Evolutionary conservation across 2,113 vertebrate genomes (phyloP), one percentile per base, ranked within the genome.

Genomic region (Morone saxatilis): DNA sequence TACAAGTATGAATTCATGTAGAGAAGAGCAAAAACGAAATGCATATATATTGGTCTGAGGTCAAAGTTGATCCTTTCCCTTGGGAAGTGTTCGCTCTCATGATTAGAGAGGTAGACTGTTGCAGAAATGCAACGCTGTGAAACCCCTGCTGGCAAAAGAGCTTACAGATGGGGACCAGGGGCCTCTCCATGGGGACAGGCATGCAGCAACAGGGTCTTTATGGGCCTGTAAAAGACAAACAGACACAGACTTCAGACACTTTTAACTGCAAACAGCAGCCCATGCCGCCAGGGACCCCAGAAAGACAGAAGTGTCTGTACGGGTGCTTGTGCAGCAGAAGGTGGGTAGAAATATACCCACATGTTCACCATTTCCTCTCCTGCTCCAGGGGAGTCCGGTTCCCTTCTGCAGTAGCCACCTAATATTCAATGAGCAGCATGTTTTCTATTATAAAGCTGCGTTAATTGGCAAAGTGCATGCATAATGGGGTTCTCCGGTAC

Each of bases 161-260:
- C 87, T 94, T 91, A 85, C 95, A 96, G 94, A 95, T 94, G 94
- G 92, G 88, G 88, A 85, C 89, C 76, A 38, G 74, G 86, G 89
- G 86, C 82, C 90, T 84, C 87, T 92, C 84, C 79, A 66, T 79
- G 62, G 87, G 91, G 91, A 94, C 92, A 92, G 85, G 92, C 90
- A 94, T 94, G 91, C 89, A 92, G 90, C 87, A 72, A 82, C 4
- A 38, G 62, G 75, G 66, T 72, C 84, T 95, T 95, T 94, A 96
- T 89, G 78, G 77, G 91, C 89, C 90, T 73, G 73, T 96, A 95
- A 96, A 95, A 93, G 68, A 88, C 81, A 86, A 91, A 88, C 87
- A 94, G 86, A 93, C 91, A 86, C 90, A 85, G 62, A 91, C 86
- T 89, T 93, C 93, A 94, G 93, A 96, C 93, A 92, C 75, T 79